Evolutionary conservation across 1,140 invertebrate species (phyloP), one percentile per base, ranked within the genome.

Genomic region (Tetragnatha versicolor): DNA sequence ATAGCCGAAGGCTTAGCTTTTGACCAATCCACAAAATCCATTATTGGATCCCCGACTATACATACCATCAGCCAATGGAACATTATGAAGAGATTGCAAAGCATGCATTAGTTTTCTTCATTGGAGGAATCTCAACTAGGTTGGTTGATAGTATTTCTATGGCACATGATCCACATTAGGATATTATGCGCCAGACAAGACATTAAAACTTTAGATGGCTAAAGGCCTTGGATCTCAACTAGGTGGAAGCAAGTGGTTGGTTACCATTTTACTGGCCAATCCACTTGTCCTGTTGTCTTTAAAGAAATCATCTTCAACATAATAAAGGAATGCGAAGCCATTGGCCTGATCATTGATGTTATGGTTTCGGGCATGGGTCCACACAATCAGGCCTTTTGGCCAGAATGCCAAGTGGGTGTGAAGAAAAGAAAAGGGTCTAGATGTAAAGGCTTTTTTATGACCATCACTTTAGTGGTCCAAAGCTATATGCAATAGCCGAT

Each of bases 71-170:
- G 2, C 60, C 17, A 12, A n/a, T 37, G 10, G 33, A 7, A 37
- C 12, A n/a, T 22, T 68, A 12, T 47, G 63, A 47, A 68, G 42
- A 68, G 12, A 6, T 68, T 5, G 39, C 39, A 3, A 68, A 42
- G 27, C 39, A 68, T 45, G 63, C 63, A 47, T 47, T 68, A 31
- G 63, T 68, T 45, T 63, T 37, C 20, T 20, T 63, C n/a, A 37
- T 63, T 14, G 60, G 10, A 20, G 60, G 60, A 1, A 27, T 63
- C 7, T 37, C 31, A 14, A 63, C 60, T 22, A 63, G 60, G 35
- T 63, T n/a, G n/a, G n/a, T n/a, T n/a, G n/a, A n/a, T n/a, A n/a
- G n/a, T n/a, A n/a, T n/a, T n/a, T n/a, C n/a, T n/a, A n/a, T n/a
- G n/a, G n/a, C n/a, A n/a, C n/a, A n/a, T n/a, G n/a, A n/a, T n/a